Percentiles rank a stretch among this genome's conserved stretches.
phyloP scores from a whole-genome alignment of 2,888 invertebrate species.

The Drosophila gaucha region DNA sequence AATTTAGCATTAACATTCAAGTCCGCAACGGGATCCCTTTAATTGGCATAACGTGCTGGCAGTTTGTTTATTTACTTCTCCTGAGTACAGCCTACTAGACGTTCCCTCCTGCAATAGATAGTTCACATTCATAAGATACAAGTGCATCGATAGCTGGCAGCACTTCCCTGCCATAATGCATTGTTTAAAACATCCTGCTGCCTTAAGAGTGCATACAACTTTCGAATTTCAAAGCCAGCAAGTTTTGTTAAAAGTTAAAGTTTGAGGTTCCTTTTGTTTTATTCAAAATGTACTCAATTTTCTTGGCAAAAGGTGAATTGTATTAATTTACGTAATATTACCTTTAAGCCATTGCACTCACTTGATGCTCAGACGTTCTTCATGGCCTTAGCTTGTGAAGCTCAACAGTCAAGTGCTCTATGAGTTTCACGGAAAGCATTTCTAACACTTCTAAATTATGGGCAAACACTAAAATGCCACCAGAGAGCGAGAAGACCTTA shows the following conservation, averaged over 20 bases:
- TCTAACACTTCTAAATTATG: conserved; percentile 68
- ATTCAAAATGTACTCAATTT: background rate
- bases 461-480: conserved; percentile 49
- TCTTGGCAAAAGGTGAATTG: background rate
- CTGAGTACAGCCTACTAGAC: background rate
- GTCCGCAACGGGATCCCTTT: conserved; percentile 33
- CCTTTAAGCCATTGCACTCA: conserved; percentile 11
- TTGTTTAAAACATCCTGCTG: background rate
- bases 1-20: conserved; percentile 59
- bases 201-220: background rate
- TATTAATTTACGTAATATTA: conserved; percentile 15
- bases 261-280: background rate
- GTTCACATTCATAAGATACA: conserved; percentile 5
- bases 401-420: conserved; percentile 68
- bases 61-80: conserved; percentile 48
- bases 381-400: conserved; percentile 48
- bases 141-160: conserved; percentile 1
- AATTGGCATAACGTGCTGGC: conserved; percentile 58
- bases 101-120: background rate
- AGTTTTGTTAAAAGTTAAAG: background rate
- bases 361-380: background rate
- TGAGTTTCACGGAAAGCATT: conserved; percentile 60
- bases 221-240: background rate
- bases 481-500: conserved; percentile 33
- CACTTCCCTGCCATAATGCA: conserved; percentile 1